Evolutionary conservation across 1,140 invertebrate genomes (phyloP), one percentile per base, ranked within the genome.

Genomic region (Phortica variegata): DNA sequence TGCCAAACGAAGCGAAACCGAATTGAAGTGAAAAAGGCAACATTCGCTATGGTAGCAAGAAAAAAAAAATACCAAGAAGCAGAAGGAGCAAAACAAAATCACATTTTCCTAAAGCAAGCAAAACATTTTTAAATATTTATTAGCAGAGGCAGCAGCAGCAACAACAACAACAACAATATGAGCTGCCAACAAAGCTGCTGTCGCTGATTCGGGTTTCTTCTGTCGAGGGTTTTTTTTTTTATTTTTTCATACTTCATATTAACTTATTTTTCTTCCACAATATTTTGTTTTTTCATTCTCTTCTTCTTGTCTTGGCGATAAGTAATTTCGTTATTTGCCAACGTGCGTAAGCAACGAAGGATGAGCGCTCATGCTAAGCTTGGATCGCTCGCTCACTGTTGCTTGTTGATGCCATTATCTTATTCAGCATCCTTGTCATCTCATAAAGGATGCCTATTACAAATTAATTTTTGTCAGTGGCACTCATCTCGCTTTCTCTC

Each of bases 401-500:
- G 56, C 60, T 58, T 57, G 61, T 65, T 68, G 63, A 68, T 68
- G 63, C 63, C 63, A 68, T 68, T 68, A 68, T 68, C 63, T 68
- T 63, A 63, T 58, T 68, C 63, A 63, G 63, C 63, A 58, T 61
- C 63, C 63, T 68, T 68, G 63, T 68, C 63, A 68, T 68, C 63
- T 68, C 60, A 56, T 68, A 68, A 68, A 70, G 65, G 65, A 70
- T 71, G 66, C 65, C 61, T 70, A 70, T 70, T 70, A 70, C 71
- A 70, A 70, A 70, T 70, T 70, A 70, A 70, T 70, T 70, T 70
- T 58, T 70, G 58, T 61, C 61, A 65, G 60, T 65, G n/a, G n/a
- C n/a, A n/a, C n/a, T n/a, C n/a, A 37, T 29, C 29, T 43, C 19
- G 10, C 21, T 13, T 21, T 31, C 36, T 31, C 29, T 8, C 26